Base-by-base conservation (phyloP, 2,113 vertebrate species). In the Strigops habroptila region DNA sequence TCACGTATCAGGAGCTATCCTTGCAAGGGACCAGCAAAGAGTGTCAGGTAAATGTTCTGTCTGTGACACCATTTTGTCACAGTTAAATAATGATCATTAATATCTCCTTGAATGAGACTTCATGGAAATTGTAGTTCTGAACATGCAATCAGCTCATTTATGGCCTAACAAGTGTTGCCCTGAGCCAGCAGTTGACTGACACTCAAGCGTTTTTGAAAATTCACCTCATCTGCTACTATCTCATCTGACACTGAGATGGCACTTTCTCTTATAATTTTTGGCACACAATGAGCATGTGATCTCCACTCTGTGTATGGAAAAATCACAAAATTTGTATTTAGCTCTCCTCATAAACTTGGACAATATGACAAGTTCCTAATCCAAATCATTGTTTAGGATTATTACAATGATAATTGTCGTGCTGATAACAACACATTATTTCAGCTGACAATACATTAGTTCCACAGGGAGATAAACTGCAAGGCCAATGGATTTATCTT, bases 401-500 rank as follows among this genome's bases (percentile, higher is more conserved):
- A 82, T 89, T 82, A 73, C 44, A 89, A 24, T 84, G 18, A 76
- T 95, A 94, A 94, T 97, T 95, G 92, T 76, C 84, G 51, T 7
- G 9, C 51, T 84, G 69, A 86, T 94, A 75, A 88, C 81, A 96
- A 91, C 46, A 51, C 64, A 68, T 94, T 90, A 93, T 93, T 96
- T 93, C 53, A 95, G 31, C 57, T 92, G 77, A 82, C 90, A 91
- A 84, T 88, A 82, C n/a, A 51, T 94, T 91, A 95, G 73, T 83
- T 94, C 86, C 95, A 59, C 86, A 77, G 70, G 82, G 95, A 92
- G 95, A 94, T 90, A 94, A 96, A 96, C 57, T 41, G 65, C 48
- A 83, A 94, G 80, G 76, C 79, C 55, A 88, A 52, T 73, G 73
- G 80, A 90, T 96, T 96, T 93, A 79, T 82, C 86, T 57, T 86